These are phyloP conservation scores for Holcopasites calliopsidis DNA, from an alignment of 1,140 invertebrate species.

Conservation along the genomic window DNA sequence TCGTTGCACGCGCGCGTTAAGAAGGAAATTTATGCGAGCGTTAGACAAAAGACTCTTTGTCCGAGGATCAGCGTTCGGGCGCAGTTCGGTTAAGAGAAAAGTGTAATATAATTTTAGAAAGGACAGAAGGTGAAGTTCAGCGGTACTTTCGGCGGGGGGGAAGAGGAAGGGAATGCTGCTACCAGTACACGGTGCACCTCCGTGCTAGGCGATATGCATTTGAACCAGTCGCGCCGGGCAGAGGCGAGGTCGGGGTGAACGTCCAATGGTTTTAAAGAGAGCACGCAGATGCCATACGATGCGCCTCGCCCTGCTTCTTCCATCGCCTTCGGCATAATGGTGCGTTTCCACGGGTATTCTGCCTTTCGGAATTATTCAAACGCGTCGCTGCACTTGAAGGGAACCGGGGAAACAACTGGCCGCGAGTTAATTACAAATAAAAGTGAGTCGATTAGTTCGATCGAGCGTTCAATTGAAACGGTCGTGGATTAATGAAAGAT, in stretches of 20 bases:
- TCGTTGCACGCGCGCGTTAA: conserved; percentile 16
- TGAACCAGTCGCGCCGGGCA: conserved; percentile 75
- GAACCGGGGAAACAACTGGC: not conserved
- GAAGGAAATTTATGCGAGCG: conserved; percentile 54
- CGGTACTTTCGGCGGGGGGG: no score
- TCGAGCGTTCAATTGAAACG: no score
- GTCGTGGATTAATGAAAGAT: no score
- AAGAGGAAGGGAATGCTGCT: conserved; percentile 49
- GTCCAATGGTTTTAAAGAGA: conserved; percentile 78
- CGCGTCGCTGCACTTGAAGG: no score
- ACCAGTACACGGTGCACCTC: conserved; percentile 75
- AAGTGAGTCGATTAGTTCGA: no score
- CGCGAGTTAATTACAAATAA: no score
- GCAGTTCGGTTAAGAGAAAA: not conserved
- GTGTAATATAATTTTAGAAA: not conserved
- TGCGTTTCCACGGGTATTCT: conserved; percentile 54
- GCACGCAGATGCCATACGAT: conserved; percentile 58
- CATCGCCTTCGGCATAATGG: conserved; percentile 68
- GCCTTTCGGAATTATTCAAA: not conserved
- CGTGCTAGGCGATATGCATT: conserved; percentile 70
- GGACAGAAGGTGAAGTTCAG: not conserved
- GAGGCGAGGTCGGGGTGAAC: conserved; percentile 79
- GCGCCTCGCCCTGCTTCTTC: conserved; percentile 68
- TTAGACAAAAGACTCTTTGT: conserved; percentile 38
- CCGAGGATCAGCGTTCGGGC: conserved; percentile 2